Base-by-base conservation (phyloP, 2,888 invertebrate species). In the Sialis lutaria region DNA sequence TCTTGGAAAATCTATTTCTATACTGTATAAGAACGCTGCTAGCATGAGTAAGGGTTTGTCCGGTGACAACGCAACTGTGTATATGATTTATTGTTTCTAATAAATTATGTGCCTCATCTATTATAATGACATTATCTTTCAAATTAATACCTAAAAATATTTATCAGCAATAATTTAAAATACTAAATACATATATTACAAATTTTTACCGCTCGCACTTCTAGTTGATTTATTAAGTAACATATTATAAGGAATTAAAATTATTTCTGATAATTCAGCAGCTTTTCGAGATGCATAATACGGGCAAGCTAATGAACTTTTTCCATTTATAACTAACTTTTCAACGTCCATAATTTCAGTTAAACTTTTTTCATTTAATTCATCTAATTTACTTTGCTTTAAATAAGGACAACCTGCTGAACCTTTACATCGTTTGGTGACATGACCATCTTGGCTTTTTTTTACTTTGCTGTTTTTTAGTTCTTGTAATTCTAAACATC, bases 91-190 rank as follows among this genome's bases (percentile, higher is more conserved):
- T 77, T 0, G 93, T 87, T 50, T 95, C 90, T 7, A 95, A 67
- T 1, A 98, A 72, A 63, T 97, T 98, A 57, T 98, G 98, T 0
- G 97, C 97, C 65, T 98, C 98, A 60, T 98, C 98, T 12, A 89
- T 72, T 49, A 98, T 84, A 0, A 98, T 70, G 31, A 95, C 67
- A 58, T 85, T 86, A 54, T 80, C 75, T 55, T 79, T 75, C 22
- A 87, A 60, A 47, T 73, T 68, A 48, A 88, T 74, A 34, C 68
- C 68, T 54, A 57, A 56, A 57, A 64, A 61, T 33, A 8, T 22
- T 22, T 9, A 22, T 22, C 22, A 22, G 10, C 9, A 13, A 30
- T 10, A 12, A 9, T 8, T 35, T 8, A 35, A 35, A 35, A 35
- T n/a, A 35, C 12, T 37, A 7, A 1, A 10, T 37, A 10, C 12